A percentile compares a stretch with the other conserved stretches of the same genome.
Evolutionary conservation across 2,113 vertebrate species (phyloP).

Genomic region (Oryctolagus cuniculus): mOryCun1.1 NC_091439.1:11235501-11236000

Average conservation of each 20-base stretch:
- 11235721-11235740: not conserved
- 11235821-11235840: not conserved
- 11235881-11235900: not conserved
- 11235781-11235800: not conserved
- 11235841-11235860: not conserved
- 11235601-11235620: not conserved
- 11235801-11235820: not conserved
- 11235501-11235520: too few relatives aligned
- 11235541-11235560: too few relatives aligned
- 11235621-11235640: not conserved
- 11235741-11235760: not conserved
- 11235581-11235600: not conserved
- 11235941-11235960: slow-evolving; percentile 8
- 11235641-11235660: not conserved
- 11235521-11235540: too few relatives aligned
- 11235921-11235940: not conserved
- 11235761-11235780: not conserved
- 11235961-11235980: not conserved
- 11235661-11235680: not conserved
- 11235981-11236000: not conserved
- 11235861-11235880: not conserved
- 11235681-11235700: not conserved
- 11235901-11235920: not conserved
- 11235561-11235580: not conserved
- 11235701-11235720: not conserved